Base-by-base conservation (phyloP, 2,888 invertebrate species). In the Rugalucina vietnamica region DNA sequence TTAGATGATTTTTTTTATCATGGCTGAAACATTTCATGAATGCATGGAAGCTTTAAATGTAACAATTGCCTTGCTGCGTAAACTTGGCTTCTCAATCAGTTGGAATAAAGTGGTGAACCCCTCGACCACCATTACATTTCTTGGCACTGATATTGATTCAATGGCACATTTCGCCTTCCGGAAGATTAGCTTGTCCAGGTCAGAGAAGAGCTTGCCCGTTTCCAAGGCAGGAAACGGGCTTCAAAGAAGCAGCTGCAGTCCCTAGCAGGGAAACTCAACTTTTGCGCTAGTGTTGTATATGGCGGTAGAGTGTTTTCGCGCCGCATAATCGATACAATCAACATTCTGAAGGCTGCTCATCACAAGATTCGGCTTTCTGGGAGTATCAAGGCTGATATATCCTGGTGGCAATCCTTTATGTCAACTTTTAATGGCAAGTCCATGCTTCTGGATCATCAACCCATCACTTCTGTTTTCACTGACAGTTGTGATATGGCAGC, bases 381-480 rank as follows among this genome's bases (percentile, higher is more conserved):
- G 14, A 74, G 54, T 18, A 78, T 82, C 32, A 49, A 34, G 1
- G 39, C 73, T 27, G 78, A 76, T 65, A 32, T 72, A 29, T 32
- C 21, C 2, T 82, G 76, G 82, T 60, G 72, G 74, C 50, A 73
- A 29, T 36, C 39, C 4, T 82, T 78, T 32, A 78, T 78, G 74
- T 3, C n/a, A 37, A 37, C 39, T 4, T 81, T 81, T 39, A 81
- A 81, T 77, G 72, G 54, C 27, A 60, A 34, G 8, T 72, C 39
- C 32, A 76, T 70, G 34, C 71, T 81, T 49, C 60, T 36, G n/a
- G 49, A 77, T 34, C 18, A 71, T n/a, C 60, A 37, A 14, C 72
- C 39, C n/a, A 71, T 76, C n/a, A 65, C 65, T 8, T 57, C 77
- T 18, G 60, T 60, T 1, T 60, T 60, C 18, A 60, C 60, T 29